Base-by-base conservation (phyloP, 2,888 invertebrate genomes). In the Galeruca laticollis region DNA sequence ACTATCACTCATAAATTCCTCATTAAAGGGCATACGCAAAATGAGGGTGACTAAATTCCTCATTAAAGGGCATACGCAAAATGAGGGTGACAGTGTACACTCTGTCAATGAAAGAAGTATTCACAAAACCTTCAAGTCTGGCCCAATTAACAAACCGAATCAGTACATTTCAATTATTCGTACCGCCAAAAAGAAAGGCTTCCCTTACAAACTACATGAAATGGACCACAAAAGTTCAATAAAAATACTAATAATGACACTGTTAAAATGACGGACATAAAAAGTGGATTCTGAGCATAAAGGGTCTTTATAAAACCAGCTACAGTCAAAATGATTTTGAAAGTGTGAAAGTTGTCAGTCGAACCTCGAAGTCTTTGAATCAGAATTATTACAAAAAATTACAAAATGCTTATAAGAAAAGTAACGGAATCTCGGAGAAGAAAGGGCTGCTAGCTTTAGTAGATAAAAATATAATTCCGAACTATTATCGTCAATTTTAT, bases 51-150 rank as follows among this genome's bases (percentile, higher is more conserved):
- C n/a, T 35, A 62, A 62, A 40, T 68, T 43, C 47, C 47, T 68
- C 4, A 59, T 63, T n/a, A 49, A 4, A 5, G 69, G 63, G n/a
- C 63, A 69, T 37, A 63, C 67, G 8, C 63, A 69, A 49, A 69
- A 69, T 37, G 69, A 64, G 33, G 69, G 69, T 10, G 69, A 69
- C 18, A 21, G 20, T 21, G 31, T 57, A 5, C 59, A 68, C 37
- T 62, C 62, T 2, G 11, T 49, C 18, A 66, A 51, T n/a, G 51
- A 66, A 49, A 57, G 20, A 26, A 31, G n/a, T 10, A 35, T 49
- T 4, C 31, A 59, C 4, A 13, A 33, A 20, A 10, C 33, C n/a
- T 10, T 20, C 0, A 63, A 40, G 37, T 52, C 21, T 52, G 52
- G 31, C 13, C 47, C 59, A 15, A 66, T 66, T 18, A 51, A 37